Evolutionary conservation across 2,797 vertebrate species (phyloP).

Genomic region (Poecilia velifera): DNA sequence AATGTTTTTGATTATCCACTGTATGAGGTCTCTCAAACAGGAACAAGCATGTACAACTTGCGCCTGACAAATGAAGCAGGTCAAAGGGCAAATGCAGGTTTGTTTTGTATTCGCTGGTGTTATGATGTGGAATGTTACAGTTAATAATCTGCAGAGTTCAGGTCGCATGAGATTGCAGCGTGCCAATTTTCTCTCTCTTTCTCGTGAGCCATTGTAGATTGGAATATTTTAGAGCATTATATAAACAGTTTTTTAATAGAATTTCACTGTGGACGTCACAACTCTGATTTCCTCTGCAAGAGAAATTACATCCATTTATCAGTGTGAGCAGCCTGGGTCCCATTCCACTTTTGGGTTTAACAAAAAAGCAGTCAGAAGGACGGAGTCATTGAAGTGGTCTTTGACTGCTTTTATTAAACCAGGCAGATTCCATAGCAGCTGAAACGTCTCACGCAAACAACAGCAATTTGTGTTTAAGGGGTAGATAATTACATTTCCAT

Average conservation of each 20-base stretch:
- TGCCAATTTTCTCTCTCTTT: slow-evolving; percentile 35
- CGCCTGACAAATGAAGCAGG: slow-evolving; percentile 59
- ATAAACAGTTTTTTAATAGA: slow-evolving; percentile 34
- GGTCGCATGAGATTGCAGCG: slow-evolving; percentile 51
- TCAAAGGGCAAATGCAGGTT: slow-evolving; percentile 66
- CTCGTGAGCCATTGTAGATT: slow-evolving; percentile 14
- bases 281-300: slow-evolving; percentile 8
- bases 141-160: slow-evolving; percentile 61
- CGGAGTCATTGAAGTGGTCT: slow-evolving; percentile 40
- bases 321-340: slow-evolving; percentile 40
- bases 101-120: slow-evolving; percentile 67
- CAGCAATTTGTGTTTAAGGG: slow-evolving; percentile 63
- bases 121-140: slow-evolving; percentile 66
- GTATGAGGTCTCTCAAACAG: slow-evolving; percentile 68
- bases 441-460: slow-evolving; percentile 53
- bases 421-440: slow-evolving; percentile 23
- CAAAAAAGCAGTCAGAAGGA: slow-evolving; percentile 24
- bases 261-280: background rate
- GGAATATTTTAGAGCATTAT: slow-evolving; percentile 35
- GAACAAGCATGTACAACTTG: slow-evolving; percentile 48
- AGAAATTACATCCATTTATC: slow-evolving; percentile 41
- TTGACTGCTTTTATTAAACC: slow-evolving; percentile 45
- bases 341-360: slow-evolving; percentile 35
- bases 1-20: slow-evolving; percentile 72
- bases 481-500: slow-evolving; percentile 63